These are phyloP conservation scores for Melanotaenia pygmaea DNA, from an alignment of 2,797 vertebrate genomes.

Conservation along the genomic window DNA sequence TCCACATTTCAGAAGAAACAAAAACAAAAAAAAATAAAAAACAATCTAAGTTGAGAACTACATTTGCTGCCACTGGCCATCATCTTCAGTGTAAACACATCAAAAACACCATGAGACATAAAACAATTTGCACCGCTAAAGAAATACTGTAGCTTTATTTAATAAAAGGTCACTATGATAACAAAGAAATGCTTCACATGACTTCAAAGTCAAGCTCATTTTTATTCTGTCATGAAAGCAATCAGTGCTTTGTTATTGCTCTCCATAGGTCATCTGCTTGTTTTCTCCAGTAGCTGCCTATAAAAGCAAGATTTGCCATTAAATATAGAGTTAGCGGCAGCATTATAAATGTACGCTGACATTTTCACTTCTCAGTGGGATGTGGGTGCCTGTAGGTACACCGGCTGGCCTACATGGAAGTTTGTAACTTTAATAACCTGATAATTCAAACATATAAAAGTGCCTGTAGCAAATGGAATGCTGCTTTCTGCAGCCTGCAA, in stretches of 20 bases:
- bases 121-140: slow-evolving; percentile 5
- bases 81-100: slow-evolving; percentile 20
- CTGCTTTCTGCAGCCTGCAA: slow-evolving; percentile 37
- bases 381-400: slow-evolving; percentile 71
- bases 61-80: slow-evolving; percentile 14
- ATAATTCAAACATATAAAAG: slow-evolving; percentile 83
- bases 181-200: background rate
- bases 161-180: background rate
- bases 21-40: slow-evolving; percentile 34
- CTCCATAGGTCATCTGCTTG: slow-evolving; percentile 53
- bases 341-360: slow-evolving; percentile 81
- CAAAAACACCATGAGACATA: slow-evolving; percentile 1
- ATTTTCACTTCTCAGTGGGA: slow-evolving; percentile 78
- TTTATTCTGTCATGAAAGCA: slow-evolving; percentile 43
- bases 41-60: slow-evolving; percentile 50
- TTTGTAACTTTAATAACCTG: slow-evolving; percentile 82
- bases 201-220: slow-evolving; percentile 24
- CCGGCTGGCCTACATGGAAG: slow-evolving; percentile 72
- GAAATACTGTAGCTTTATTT: slow-evolving; percentile 23
- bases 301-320: slow-evolving; percentile 61
- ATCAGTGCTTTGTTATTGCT: slow-evolving; percentile 46
- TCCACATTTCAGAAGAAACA: slow-evolving; percentile 62
- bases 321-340: slow-evolving; percentile 69
- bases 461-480: slow-evolving; percentile 45
- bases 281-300: slow-evolving; percentile 34